Conservation (phyloP, 2,113 vertebrate genomes). For the Danio rerio region GRCz12tu NC_133176.1:37757001-37757500, state of each 20-base stretch:
- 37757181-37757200: slow-evolving; percentile 26
- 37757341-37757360: background rate
- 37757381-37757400: background rate
- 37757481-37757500: slow-evolving; percentile 54
- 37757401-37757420: slow-evolving; percentile 8
- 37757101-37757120: slow-evolving; percentile 25
- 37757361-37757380: background rate
- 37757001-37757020: slow-evolving; percentile 45
- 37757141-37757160: slow-evolving; percentile 9
- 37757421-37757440: slow-evolving; percentile 43
- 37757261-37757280: slow-evolving; percentile 46
- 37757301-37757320: slow-evolving; percentile 39
- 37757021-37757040: slow-evolving; percentile 5
- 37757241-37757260: slow-evolving; percentile 39
- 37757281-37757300: slow-evolving; percentile 44
- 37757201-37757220: slow-evolving; percentile 30
- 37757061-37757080: slow-evolving; percentile 1
- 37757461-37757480: slow-evolving; percentile 59
- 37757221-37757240: slow-evolving; percentile 23
- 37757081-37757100: slow-evolving; percentile 24
- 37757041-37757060: background rate
- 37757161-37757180: slow-evolving; percentile 21
- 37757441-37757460: slow-evolving; percentile 52
- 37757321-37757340: slow-evolving; percentile 9
- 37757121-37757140: slow-evolving; percentile 13